A percentile compares a stretch with the other conserved stretches of the same genome.
Conservation (phyloP, 2,113 vertebrate genomes). For the Amia ocellicauda region DNA sequence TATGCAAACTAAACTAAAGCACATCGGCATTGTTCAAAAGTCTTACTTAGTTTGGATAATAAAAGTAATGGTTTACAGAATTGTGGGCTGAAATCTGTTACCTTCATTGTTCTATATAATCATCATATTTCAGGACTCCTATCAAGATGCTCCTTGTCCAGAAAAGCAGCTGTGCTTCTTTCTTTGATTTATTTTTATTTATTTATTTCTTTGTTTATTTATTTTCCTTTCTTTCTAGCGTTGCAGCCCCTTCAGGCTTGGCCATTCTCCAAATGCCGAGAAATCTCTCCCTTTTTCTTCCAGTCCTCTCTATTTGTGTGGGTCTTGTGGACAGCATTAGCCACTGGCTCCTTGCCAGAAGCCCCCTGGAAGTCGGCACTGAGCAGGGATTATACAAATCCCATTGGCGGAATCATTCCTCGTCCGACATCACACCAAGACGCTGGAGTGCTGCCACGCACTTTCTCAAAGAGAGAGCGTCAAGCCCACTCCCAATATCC, state of each 20-base stretch:
- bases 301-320: constrained; percentile 47
- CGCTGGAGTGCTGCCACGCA: constrained; percentile 47
- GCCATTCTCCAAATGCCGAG: constrained; percentile 40
- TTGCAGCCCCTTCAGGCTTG: constrained; percentile 42
- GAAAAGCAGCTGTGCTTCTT: constrained; percentile 15
- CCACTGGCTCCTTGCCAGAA: constrained; percentile 47
- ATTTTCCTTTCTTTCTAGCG: no score
- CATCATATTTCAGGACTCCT: no score
- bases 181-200: constrained; percentile 36
- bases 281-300: constrained; percentile 32
- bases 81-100: no score
- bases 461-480: neutral
- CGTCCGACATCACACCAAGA: constrained; percentile 42
- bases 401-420: constrained; percentile 45
- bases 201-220: fast-evolving
- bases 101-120: no score
- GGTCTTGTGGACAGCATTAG: constrained; percentile 54
- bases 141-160: neutral
- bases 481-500: neutral
- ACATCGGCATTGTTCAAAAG: no score
- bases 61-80: no score
- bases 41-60: no score
- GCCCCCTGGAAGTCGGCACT: constrained; percentile 33
- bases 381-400: constrained; percentile 62
- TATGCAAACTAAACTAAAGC: no score